A percentile compares a stretch with the other conserved stretches of the same genome.
Conservation (phyloP, 2,797 vertebrate genomes). For the Chloroceryle amazona region DNA sequence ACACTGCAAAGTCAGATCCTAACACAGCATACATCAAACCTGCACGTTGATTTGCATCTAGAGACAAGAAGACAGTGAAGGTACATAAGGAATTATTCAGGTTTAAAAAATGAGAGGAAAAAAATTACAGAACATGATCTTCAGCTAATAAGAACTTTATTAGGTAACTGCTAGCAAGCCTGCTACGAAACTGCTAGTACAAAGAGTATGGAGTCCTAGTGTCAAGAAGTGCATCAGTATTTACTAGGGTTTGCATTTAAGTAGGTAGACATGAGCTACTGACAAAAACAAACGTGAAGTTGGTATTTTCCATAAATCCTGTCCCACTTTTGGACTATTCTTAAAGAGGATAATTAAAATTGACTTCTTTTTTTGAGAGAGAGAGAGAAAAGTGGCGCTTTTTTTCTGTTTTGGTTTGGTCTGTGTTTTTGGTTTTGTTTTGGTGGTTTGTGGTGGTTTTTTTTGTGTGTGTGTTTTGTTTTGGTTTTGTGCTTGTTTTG, state of each 20-base stretch:
- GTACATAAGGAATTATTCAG: neutral
- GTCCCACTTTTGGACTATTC: neutral
- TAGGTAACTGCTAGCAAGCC: neutral
- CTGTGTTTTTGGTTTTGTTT: neutral
- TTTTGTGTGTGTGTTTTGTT: neutral
- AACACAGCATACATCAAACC: neutral
- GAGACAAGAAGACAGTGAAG: neutral
- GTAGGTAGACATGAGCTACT: neutral
- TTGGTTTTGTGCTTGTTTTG: neutral
- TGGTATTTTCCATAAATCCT: neutral
- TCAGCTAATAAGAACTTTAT: neutral
- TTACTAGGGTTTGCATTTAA: neutral
- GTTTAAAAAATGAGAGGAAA: neutral
- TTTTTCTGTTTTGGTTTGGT: too few species aligned
- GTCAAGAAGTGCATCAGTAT: neutral
- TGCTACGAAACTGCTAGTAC: neutral
- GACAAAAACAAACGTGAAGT: neutral
- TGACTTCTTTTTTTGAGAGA: neutral
- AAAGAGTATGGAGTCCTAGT: neutral
- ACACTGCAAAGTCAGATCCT: neutral
- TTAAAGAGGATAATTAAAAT: neutral
- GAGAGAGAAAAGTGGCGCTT: neutral
- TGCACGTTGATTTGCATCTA: neutral
- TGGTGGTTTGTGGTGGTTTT: too few species aligned
- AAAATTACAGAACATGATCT: neutral